Evolutionary conservation across 2,113 vertebrate species (phyloP).

Genomic region (Theristicus caerulescens): DNA sequence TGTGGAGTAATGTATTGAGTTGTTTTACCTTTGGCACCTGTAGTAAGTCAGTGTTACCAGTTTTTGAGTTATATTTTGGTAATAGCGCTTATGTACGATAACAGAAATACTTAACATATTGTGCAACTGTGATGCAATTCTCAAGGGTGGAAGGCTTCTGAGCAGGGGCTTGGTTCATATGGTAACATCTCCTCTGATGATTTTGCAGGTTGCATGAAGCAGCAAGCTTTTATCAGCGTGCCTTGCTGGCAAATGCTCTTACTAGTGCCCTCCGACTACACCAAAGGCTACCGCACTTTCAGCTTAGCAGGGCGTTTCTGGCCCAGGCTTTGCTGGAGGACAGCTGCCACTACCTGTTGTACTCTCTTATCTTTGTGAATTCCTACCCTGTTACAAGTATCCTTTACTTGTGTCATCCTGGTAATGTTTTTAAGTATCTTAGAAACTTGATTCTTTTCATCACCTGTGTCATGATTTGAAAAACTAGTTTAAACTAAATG

Average conservation of each 20-base stretch:
- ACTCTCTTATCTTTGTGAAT: constrained; percentile 98
- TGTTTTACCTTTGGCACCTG: not conserved
- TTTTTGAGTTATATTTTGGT: not conserved
- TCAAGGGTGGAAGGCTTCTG: constrained; percentile 47
- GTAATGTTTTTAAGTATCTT: not conserved
- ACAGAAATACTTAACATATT: not conserved
- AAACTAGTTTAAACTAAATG: not conserved
- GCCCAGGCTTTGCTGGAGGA: constrained; percentile 94
- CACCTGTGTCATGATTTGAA: not conserved
- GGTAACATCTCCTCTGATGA: constrained; percentile 67
- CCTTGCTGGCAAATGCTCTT: constrained; percentile 93
- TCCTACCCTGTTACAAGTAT: constrained; percentile 99
- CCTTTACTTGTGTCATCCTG: constrained; percentile 69
- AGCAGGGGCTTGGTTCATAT: constrained; percentile 42
- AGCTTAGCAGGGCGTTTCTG: constrained; percentile 92
- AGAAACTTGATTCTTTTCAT: not conserved
- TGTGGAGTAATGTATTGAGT: not conserved
- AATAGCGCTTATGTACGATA: not conserved
- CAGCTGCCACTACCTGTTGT: constrained; percentile 97
- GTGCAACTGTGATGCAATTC: constrained; percentile 70
- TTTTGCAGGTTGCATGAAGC: constrained; percentile 91
- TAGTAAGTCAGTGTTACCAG: not conserved
- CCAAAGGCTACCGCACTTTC: constrained; percentile 92
- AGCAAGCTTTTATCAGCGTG: constrained; percentile 95
- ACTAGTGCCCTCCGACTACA: constrained; percentile 96